Conservation (phyloP, 2,113 vertebrate species). For the Pachyramphus minor region DNA sequence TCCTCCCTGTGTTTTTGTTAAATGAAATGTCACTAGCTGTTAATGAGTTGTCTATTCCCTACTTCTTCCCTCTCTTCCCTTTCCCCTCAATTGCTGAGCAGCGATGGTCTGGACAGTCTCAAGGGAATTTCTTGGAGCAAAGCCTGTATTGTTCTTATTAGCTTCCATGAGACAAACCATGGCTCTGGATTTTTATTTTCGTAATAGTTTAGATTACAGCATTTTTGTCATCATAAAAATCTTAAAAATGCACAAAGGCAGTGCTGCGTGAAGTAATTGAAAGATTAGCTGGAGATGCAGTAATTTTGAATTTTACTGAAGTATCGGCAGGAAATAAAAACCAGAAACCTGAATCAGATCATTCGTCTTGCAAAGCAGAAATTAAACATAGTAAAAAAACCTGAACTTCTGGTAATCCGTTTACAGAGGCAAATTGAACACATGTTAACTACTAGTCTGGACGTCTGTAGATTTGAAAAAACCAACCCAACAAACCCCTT, state of each 20-base stretch:
- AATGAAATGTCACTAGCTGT: conserved; percentile 71
- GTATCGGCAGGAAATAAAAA: neutral
- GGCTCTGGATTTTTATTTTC: conserved; percentile 8
- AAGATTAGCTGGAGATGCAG: neutral
- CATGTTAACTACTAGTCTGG: conserved; percentile 18
- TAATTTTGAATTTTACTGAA: neutral
- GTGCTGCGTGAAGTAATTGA: neutral
- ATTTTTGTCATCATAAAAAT: conserved; percentile 43
- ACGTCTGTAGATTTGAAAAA: neutral
- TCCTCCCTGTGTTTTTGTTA: conserved; percentile 68
- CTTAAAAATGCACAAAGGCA: neutral
- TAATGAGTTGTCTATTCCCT: conserved; percentile 69
- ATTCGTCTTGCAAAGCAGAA: conserved; percentile 33
- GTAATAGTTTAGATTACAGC: conserved; percentile 21
- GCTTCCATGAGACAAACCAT: neutral
- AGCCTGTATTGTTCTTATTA: conserved; percentile 19
- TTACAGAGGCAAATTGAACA: conserved; percentile 41
- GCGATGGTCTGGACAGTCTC: conserved; percentile 56
- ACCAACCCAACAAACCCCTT: neutral
- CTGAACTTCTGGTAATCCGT: conserved; percentile 35
- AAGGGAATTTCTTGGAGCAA: conserved; percentile 46
- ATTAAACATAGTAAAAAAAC: conserved; percentile 18
- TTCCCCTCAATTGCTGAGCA: conserved; percentile 29
- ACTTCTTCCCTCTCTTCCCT: conserved; percentile 11
- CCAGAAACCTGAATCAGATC: conserved; percentile 33